Percentiles rank a stretch among this genome's conserved stretches.
Conservation (phyloP, 2,797 vertebrate genomes). For the Pangasius mekongensis region DNA sequence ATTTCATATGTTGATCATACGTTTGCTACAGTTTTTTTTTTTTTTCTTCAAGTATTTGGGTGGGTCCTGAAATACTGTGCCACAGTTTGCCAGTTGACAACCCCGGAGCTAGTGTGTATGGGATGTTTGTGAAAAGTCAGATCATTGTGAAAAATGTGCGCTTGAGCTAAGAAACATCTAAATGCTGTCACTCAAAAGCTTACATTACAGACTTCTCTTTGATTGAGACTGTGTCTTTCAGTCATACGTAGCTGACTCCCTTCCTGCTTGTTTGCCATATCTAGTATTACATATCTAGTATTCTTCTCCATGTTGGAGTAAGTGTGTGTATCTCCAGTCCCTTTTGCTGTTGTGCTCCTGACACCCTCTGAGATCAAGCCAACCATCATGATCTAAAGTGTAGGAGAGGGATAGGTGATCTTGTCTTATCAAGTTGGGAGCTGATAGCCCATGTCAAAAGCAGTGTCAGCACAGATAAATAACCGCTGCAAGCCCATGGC, state of each 20-base stretch:
- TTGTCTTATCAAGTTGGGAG: constrained; percentile 52
- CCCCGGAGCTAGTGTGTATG: not conserved
- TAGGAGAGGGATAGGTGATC: constrained; percentile 48
- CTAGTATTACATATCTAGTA: not conserved
- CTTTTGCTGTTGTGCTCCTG: constrained; percentile 14
- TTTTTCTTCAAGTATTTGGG: not conserved
- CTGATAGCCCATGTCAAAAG: constrained; percentile 58
- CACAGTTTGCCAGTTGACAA: not conserved
- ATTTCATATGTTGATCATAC: not conserved
- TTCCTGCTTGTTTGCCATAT: not conserved
- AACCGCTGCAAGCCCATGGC: constrained; percentile 34
- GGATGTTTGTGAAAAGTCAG: constrained; percentile 41
- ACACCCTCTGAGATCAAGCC: constrained; percentile 45
- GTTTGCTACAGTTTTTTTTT: not conserved
- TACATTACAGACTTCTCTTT: not conserved
- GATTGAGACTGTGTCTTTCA: not conserved
- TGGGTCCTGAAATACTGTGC: not conserved
- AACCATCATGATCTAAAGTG: constrained; percentile 45
- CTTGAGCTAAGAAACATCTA: constrained; percentile 12
- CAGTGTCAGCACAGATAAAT: constrained; percentile 53
- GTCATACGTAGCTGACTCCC: not conserved
- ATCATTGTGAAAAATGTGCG: constrained; percentile 20
- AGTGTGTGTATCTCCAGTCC: not conserved
- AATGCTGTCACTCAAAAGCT: not conserved
- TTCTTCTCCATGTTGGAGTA: constrained; percentile 27